Evolutionary conservation across 1,140 invertebrate genomes (phyloP), one percentile per base, ranked within the genome.

Genomic region (Bombyx mandarina): DNA sequence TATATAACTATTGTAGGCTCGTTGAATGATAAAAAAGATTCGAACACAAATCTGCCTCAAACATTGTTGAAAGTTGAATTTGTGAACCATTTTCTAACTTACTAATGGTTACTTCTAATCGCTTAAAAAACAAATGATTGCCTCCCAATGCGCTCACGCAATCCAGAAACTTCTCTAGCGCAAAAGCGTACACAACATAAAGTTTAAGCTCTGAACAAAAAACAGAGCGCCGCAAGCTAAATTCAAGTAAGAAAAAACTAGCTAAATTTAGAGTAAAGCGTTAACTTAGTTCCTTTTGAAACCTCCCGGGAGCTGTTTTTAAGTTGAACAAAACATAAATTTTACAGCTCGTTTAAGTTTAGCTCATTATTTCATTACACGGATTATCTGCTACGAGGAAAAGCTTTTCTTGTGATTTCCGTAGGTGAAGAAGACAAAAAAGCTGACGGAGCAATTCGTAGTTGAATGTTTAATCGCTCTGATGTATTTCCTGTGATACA

Each of bases 311-410:
- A 73, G 71, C 67, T 75, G 74, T 79, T 82, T 79, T 83, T 80
- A 75, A 82, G 75, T 73, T 71, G 69, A 57, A 74, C 67, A 71
- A 77, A 77, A 79, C 75, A 77, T 80, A 77, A 77, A 80, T 79
- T 84, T 75, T 70, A 71, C 68, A 77, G 77, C 73, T 78, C 73
- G 75, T 79, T 81, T 71, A 79, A 79, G 75, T 76, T 81, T 73
- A 72, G 65, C 74, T 81, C 71, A 80, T 82, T 82, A 82, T 77
- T 78, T 78, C 66, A 76, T 79, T 76, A 76, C 63, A 63, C 64
- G 62, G 56, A 61, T 65, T 75, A 73, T 72, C 70, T 71, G 58
- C 47, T 63, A 43, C 47, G 45, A 52, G 54, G 8, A 35, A 26
- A 54, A 22, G 49, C 54, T 56, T 54, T 49, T 22, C 51, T 52